These are phyloP conservation scores for Tenualosa ilisha DNA, from an alignment of 2,797 vertebrate genomes.

Conservation along the genomic window DNA sequence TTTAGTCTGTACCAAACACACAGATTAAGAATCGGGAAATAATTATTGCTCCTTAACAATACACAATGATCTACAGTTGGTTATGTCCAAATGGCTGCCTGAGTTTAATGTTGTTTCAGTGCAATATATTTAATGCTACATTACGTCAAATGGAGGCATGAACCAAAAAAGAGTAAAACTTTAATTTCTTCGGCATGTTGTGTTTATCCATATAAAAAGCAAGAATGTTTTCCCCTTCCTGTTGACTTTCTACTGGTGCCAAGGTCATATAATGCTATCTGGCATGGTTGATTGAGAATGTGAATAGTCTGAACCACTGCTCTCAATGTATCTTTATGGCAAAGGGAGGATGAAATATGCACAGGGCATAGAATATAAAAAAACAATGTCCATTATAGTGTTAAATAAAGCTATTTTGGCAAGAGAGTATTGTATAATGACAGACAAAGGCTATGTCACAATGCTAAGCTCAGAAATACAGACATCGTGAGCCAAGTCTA, in stretches of 20 bases:
- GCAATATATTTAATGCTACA: background rate
- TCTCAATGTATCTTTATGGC: conserved; percentile 2
- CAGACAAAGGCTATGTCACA: background rate
- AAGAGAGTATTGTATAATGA: background rate
- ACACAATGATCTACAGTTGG: background rate
- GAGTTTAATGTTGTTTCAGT: background rate
- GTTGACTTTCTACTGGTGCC: background rate
- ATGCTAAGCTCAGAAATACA: background rate
- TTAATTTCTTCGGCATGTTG: background rate
- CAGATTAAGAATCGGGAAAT: background rate
- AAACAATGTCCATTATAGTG: conserved; percentile 13
- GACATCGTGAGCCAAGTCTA: background rate
- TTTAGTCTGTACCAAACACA: background rate
- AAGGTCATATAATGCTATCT: background rate
- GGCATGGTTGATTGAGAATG: background rate
- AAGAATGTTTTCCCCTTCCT: conserved; percentile 13
- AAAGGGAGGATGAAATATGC: background rate
- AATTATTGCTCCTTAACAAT: background rate
- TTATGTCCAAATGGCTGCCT: background rate
- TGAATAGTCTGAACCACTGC: background rate
- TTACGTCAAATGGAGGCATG: background rate
- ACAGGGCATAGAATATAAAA: background rate
- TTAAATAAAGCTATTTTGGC: conserved; percentile 15
- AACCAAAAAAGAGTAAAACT: background rate
- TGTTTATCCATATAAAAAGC: background rate